phyloP scores from a whole-genome alignment of 1,140 invertebrate species.

The Drosophila gunungcola region DNA sequence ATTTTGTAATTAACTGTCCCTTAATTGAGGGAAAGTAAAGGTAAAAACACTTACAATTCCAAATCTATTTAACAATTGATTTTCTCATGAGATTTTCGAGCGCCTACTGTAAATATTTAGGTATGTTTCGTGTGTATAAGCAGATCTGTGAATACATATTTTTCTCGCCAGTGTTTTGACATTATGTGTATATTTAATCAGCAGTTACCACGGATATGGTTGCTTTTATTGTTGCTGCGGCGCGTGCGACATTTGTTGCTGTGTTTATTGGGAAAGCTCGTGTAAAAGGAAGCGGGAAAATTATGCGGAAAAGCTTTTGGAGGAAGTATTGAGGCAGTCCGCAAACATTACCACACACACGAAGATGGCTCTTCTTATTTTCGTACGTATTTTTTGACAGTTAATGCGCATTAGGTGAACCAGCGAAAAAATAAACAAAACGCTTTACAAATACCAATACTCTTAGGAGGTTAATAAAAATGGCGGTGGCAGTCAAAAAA shows the following conservation, averaged over 20 bases:
- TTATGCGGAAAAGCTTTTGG: slow-evolving; percentile 69
- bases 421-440: slow-evolving; percentile 41
- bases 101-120: slow-evolving; percentile 14
- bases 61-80: too few species aligned
- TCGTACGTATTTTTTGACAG: background rate
- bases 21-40: too few species aligned
- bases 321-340: slow-evolving; percentile 56
- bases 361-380: slow-evolving; percentile 23
- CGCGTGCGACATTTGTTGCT: slow-evolving; percentile 68
- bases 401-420: slow-evolving; percentile 52
- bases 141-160: slow-evolving; percentile 8
- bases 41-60: too few species aligned
- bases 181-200: slow-evolving; percentile 74
- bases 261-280: slow-evolving; percentile 54
- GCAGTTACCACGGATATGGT: slow-evolving; percentile 50
- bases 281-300: slow-evolving; percentile 43
- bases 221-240: slow-evolving; percentile 39
- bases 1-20: too few species aligned
- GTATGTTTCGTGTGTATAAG: slow-evolving; percentile 6
- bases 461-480: slow-evolving; percentile 53
- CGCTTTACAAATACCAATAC: slow-evolving; percentile 49
- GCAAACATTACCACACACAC: slow-evolving; percentile 13
- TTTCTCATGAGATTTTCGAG: background rate
- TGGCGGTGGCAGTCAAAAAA: background rate
- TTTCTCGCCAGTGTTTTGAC: slow-evolving; percentile 14